Conservation (phyloP, 53 echinoderm and acorn worm genomes). For the Patiria pectinifera region DNA sequence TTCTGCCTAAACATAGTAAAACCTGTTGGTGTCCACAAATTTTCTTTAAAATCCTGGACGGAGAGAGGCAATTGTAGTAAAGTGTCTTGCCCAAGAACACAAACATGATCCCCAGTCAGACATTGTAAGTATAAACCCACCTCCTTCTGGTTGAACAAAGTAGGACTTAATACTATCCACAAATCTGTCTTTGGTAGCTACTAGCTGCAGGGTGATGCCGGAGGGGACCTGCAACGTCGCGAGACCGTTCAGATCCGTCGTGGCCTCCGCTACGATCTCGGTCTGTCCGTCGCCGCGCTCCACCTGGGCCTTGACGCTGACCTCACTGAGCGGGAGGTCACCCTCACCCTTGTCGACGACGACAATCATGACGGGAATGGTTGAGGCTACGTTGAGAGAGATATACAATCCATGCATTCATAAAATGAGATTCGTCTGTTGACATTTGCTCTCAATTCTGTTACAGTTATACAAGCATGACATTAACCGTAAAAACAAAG, state of each 20-base stretch:
- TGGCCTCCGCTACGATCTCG: conserved; percentile 39
- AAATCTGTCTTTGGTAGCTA: conserved; percentile 57
- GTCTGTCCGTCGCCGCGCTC: conserved; percentile 53
- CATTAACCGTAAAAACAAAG: too few species aligned
- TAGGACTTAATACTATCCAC: conserved; percentile 62
- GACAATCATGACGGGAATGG: conserved; percentile 48
- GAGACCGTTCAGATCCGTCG: conserved; percentile 64
- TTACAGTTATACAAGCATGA: too few species aligned
- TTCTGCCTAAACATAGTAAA: not conserved
- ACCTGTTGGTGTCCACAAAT: not conserved
- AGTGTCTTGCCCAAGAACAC: too few species aligned
- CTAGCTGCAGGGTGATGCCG: conserved; percentile 53
- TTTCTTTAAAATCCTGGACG: not conserved
- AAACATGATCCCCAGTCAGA: too few species aligned
- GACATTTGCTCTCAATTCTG: too few species aligned
- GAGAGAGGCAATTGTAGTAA: too few species aligned
- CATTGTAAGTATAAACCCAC: conserved; percentile 26
- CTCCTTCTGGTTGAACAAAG: conserved; percentile 59
- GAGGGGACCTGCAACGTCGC: conserved; percentile 65
- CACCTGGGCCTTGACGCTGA: conserved; percentile 52
- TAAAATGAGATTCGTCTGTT: too few species aligned
- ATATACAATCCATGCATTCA: not conserved
- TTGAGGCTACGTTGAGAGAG: conserved; percentile 47
- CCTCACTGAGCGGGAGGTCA: conserved; percentile 54
- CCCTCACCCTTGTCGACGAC: conserved; percentile 40